phyloP scores from a whole-genome alignment of 2,888 invertebrate genomes.

The Ypsolopha sequella region DNA sequence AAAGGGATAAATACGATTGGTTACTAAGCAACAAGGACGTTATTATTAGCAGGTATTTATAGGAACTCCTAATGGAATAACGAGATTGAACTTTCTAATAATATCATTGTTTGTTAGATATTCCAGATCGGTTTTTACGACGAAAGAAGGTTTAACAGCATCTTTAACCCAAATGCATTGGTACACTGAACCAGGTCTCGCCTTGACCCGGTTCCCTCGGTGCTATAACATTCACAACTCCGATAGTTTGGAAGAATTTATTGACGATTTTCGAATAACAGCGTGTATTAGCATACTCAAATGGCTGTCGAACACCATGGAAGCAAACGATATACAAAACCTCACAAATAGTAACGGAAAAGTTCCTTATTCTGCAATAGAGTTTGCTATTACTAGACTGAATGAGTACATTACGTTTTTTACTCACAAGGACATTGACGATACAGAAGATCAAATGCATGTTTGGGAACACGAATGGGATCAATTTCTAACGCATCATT shows the following conservation, averaged over 20 bases:
- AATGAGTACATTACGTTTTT: constrained; percentile 81
- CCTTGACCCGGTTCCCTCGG: constrained; percentile 86
- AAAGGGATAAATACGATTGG: constrained; percentile 86
- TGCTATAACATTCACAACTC: constrained; percentile 87
- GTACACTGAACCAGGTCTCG: constrained; percentile 85
- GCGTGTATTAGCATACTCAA: constrained; percentile 88
- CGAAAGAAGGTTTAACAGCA: constrained; percentile 89
- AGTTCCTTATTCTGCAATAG: constrained; percentile 81
- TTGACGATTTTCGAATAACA: constrained; percentile 91
- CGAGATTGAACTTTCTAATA: neutral
- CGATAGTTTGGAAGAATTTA: constrained; percentile 85
- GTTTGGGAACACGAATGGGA: constrained; percentile 93
- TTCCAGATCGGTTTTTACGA: constrained; percentile 89
- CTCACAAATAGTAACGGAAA: constrained; percentile 72
- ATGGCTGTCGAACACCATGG: constrained; percentile 75
- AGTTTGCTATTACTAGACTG: constrained; percentile 85
- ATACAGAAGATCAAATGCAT: constrained; percentile 73
- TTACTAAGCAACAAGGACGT: constrained; percentile 67
- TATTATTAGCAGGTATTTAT: constrained; percentile 54
- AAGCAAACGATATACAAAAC: constrained; percentile 47
- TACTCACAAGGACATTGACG: constrained; percentile 82
- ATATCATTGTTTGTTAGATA: constrained; percentile 79
- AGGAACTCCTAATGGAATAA: too few species aligned
- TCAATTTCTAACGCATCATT: constrained; percentile 80
- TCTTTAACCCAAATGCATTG: constrained; percentile 87